phyloP scores from a whole-genome alignment of 2,797 vertebrate species.

The Bufotes viridis region DNA sequence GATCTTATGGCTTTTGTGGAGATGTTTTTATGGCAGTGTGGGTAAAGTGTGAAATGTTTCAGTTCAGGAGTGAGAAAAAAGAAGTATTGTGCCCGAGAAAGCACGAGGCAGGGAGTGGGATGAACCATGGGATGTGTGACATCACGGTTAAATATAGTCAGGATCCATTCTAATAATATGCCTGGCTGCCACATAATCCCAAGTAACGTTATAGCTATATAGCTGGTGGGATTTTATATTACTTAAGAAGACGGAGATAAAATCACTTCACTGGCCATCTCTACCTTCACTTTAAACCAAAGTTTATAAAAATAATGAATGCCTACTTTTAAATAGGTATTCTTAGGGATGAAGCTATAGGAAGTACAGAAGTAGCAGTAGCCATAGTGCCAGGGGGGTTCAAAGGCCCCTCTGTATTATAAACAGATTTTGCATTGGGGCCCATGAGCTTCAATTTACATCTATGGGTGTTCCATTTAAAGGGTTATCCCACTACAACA shows the following conservation, averaged over 20 bases:
- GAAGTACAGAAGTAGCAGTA: background rate
- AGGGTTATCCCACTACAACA: too few species aligned
- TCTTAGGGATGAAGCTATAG: background rate
- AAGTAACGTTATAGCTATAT: background rate
- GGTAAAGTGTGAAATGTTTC: background rate
- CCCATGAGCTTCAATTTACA: too few species aligned
- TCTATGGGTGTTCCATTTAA: too few species aligned
- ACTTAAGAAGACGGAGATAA: background rate
- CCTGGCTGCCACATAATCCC: background rate
- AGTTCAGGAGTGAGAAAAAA: background rate
- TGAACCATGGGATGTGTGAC: constrained; percentile 16
- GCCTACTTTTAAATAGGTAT: background rate
- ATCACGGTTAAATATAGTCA: constrained; percentile 7
- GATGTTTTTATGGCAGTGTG: background rate
- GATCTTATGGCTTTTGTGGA: background rate
- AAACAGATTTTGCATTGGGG: too few species aligned
- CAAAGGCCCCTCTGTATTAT: too few species aligned
- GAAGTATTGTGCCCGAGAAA: background rate
- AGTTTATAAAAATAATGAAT: background rate
- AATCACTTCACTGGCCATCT: background rate
- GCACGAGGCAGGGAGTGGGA: background rate
- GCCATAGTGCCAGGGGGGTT: too few species aligned
- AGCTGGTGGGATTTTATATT: background rate
- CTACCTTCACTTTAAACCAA: background rate
- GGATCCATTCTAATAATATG: constrained; percentile 16